Evolutionary conservation across 2,797 vertebrate species (phyloP), one percentile per base, ranked within the genome.

Genomic region (Sebastes diploproa): DNA sequence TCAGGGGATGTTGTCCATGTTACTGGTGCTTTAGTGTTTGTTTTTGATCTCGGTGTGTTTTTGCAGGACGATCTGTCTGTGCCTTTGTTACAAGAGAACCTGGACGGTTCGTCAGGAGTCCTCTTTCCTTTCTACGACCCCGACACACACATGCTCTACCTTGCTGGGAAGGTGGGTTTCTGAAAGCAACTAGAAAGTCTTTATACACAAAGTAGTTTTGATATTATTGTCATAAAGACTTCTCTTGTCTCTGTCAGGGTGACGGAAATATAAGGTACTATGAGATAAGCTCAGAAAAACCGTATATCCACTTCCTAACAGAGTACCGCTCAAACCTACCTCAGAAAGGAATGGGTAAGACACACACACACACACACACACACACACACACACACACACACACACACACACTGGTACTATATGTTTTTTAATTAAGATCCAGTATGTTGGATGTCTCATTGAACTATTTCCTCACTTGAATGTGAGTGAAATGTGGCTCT

Each of bases 231-330:
- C 25, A 65, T 14, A 63, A 58, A 58, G 13, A 20, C 22, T 38
- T 30, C 0, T 55, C 13, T 65, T 84, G 46, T 72, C 6, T 81
- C 36, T 67, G 12, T 34, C 66, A 99, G 98, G 98, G 98, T 63
- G 98, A 99, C 13, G 98, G 97, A 69, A 98, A 97, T 88, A 98
- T 99, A 87, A 95, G 97, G 77, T 99, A 99, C 95, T 99, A 98
- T n/a, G 98, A 99, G 87, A 94, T 99, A 91, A 97, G 94, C 89
- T 66, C 93, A 4, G 96, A 98, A 89, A 98, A 98, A 84, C 98
- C 98, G 0, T 97, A 97, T 87, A 90, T 99, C 86, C 97, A 95
- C 81, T 98, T 93, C 90, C 91, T 99, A 82, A 97, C 92, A 6
- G 98, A 99, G 54, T 97, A 97, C 90, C 97, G 96, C 78, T 99